Conservation (phyloP, 2,113 vertebrate genomes). For the Anthoscopus minutus region DNA sequence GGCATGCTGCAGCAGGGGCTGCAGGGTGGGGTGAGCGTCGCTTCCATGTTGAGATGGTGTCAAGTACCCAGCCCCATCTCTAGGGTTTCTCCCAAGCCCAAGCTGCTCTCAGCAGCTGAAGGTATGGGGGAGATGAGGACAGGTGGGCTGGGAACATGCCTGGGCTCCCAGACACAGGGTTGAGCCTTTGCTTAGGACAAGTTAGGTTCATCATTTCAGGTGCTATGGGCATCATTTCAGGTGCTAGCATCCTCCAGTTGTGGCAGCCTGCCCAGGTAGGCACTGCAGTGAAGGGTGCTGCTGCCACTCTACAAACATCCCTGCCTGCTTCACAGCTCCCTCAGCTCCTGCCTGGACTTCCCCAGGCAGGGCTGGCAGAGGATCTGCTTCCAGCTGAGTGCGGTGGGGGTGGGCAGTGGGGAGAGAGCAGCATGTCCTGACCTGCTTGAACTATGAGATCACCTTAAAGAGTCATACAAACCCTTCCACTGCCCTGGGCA, state of each 20-base stretch:
- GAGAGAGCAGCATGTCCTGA: neutral
- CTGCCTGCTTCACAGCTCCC: neutral
- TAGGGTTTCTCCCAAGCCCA: neutral
- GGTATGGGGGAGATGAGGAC: neutral
- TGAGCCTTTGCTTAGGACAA: neutral
- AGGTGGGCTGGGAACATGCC: neutral
- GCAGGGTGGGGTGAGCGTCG: neutral
- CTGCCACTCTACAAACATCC: neutral
- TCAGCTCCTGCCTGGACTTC: neutral
- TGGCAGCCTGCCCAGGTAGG: neutral
- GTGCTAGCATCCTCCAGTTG: neutral
- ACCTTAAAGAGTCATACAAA: neutral
- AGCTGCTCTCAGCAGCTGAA: neutral
- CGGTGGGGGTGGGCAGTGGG: accelerated
- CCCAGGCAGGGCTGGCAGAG: neutral
- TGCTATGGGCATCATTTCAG: neutral
- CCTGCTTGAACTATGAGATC: constrained; percentile 16
- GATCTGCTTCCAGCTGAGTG: neutral
- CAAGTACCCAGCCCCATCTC: neutral
- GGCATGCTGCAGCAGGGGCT: neutral
- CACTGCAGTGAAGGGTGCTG: neutral
- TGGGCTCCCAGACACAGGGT: neutral
- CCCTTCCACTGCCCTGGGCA: neutral
- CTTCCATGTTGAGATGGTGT: neutral
- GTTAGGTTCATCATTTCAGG: too few species aligned